phyloP scores from a whole-genome alignment of 2,888 invertebrate genomes.

The Pterostichus niger region DNA sequence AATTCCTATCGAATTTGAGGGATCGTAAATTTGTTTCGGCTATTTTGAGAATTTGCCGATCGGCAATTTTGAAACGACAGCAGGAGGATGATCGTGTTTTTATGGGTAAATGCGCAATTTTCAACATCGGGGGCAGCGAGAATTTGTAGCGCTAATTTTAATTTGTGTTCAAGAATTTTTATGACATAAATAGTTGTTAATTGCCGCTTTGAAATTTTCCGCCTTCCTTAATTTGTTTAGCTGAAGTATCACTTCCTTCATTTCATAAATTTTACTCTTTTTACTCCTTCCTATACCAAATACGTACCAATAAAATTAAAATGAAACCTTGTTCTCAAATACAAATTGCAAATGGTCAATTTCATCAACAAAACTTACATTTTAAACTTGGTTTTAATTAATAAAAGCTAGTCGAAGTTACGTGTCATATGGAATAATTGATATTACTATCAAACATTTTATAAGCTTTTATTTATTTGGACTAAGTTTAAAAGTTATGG shows the following conservation, averaged over 20 bases:
- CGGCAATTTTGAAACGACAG: slow-evolving; percentile 43
- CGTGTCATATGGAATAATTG: too few species aligned
- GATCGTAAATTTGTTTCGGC: slow-evolving; percentile 64
- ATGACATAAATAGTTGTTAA: slow-evolving; percentile 41
- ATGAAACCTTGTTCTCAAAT: too few species aligned
- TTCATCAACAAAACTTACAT: too few species aligned
- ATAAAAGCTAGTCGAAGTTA: too few species aligned
- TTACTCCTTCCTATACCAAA: too few species aligned
- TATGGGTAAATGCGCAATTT: slow-evolving; percentile 33
- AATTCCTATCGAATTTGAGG: slow-evolving; percentile 63
- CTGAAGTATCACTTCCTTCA: neutral
- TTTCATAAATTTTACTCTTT: too few species aligned
- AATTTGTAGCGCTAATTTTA: slow-evolving; percentile 25
- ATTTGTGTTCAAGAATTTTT: slow-evolving; percentile 50
- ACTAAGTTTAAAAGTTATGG: too few species aligned
- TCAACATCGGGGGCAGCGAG: neutral
- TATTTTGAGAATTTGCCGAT: slow-evolving; percentile 58
- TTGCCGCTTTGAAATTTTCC: slow-evolving; percentile 43
- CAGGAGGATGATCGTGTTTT: slow-evolving; percentile 17
- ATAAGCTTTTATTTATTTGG: too few species aligned
- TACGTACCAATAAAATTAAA: too few species aligned
- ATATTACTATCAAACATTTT: too few species aligned
- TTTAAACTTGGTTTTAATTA: too few species aligned
- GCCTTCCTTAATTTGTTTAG: slow-evolving; percentile 28
- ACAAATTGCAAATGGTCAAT: too few species aligned